Evolutionary conservation across 2,888 invertebrate species (phyloP).

Genomic region (Cephus rjabovi): DNA sequence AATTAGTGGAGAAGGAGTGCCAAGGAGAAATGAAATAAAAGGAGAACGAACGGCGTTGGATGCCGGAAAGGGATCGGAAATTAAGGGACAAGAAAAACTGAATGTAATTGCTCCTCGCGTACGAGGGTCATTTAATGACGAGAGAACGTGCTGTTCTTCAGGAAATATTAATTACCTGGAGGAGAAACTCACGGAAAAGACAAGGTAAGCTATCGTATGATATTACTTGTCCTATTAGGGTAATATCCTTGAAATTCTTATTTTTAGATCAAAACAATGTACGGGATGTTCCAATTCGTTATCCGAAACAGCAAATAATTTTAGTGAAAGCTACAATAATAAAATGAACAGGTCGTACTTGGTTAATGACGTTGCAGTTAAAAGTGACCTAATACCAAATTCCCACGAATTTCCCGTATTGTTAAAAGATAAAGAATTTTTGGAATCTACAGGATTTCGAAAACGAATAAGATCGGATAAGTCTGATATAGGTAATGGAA

Average conservation of each 20-base stretch:
- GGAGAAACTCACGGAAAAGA: neutral
- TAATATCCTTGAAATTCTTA: neutral
- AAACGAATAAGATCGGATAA: neutral
- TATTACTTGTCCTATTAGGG: neutral
- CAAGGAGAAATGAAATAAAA: neutral
- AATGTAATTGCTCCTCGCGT: neutral
- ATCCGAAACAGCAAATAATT: neutral
- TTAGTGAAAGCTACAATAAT: neutral
- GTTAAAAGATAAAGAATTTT: neutral
- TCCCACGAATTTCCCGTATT: neutral
- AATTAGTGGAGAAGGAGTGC: neutral
- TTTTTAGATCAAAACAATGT: neutral
- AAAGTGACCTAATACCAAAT: neutral
- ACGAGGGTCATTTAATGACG: neutral
- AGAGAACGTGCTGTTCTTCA: neutral
- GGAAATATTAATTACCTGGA: neutral
- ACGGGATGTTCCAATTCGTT: neutral
- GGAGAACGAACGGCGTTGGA: neutral
- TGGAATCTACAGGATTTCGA: neutral
- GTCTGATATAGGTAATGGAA: neutral
- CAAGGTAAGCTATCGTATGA: neutral
- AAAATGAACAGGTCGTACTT: neutral
- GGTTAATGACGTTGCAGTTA: neutral
- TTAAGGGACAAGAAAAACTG: neutral
- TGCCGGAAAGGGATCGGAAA: neutral